Base-by-base conservation (phyloP, 2,888 invertebrate genomes). In the Aleiodes testaceus region DNA sequence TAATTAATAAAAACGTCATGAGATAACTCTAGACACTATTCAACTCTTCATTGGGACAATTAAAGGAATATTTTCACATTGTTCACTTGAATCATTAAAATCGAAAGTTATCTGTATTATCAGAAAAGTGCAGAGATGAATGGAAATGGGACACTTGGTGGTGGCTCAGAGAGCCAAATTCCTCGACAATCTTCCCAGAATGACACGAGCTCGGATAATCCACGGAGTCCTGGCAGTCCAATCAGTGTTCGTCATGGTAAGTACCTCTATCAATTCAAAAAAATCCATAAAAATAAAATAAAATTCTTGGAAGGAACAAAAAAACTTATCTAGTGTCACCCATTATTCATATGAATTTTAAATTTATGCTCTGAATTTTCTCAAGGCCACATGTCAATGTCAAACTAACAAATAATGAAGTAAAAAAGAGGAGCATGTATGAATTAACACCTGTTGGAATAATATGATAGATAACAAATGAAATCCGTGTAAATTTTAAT, bases 221-320 rank as follows among this genome's bases (percentile, higher is more conserved):
- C 87, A 0, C 77, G 84, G 69, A 87, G 87, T 67, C 87, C 87
- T 5, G 78, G 80, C 12, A 87, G 87, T 72, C 87, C 87, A 7
- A 63, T 86, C 52, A 87, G 87, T 70, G 81, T 84, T 67, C 84
- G 87, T 52, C 87, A 86, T 69, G 87, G 87, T 86, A 53, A 81
- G 80, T 79, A 69, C 53, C 16, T 22, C 52, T 18, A 65, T 44
- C 50, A 49, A 26, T 55, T 64, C 50, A 6, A 59, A 11, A 66
- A 30, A 22, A 20, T 52, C 53, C 16, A 50, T 36, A 26, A 18
- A 44, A n/a, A 14, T 44, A 36, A 22, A n/a, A 49, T n/a, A n/a
- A 36, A 36, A 14, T 36, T 36, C 36, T 36, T 36, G 11, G 9
- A 36, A 36, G 2, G 4, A 20, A 45, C 36, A 30, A 55, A 59